phyloP scores from a whole-genome alignment of 2,888 invertebrate species.

The Dorcus parallelipipedus region DNA sequence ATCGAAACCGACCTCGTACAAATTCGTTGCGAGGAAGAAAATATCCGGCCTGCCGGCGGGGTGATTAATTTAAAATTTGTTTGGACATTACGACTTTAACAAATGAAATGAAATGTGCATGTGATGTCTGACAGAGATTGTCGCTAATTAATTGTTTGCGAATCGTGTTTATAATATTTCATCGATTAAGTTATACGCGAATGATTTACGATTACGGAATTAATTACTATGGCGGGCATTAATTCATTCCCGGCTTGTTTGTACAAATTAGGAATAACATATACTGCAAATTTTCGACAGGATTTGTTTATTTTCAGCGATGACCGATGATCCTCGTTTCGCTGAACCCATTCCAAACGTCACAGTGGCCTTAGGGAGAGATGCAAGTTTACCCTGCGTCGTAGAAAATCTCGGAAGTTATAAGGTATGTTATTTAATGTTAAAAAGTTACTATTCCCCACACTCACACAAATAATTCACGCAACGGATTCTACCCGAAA shows the following conservation, averaged over 20 bases:
- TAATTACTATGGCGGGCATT: slow-evolving; percentile 10
- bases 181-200: slow-evolving; percentile 9
- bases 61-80: slow-evolving; percentile 2
- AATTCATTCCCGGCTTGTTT: slow-evolving; percentile 9
- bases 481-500: too few relatives aligned
- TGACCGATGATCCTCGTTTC: slow-evolving; percentile 84
- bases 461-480: too few relatives aligned
- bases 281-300: background rate
- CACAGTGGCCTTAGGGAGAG: slow-evolving; percentile 84
- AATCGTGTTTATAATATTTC: slow-evolving; percentile 10
- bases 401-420: slow-evolving; percentile 86
- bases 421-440: slow-evolving; percentile 59
- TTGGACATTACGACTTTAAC: slow-evolving; percentile 1
- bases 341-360: slow-evolving; percentile 90
- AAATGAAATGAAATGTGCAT: slow-evolving; percentile 1
- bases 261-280: slow-evolving; percentile 1
- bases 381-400: slow-evolving; percentile 85
- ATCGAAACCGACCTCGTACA: too few relatives aligned
- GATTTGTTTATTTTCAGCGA: slow-evolving; percentile 53
- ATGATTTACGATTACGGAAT: slow-evolving; percentile 10
- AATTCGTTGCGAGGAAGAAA: too few relatives aligned
- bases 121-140: slow-evolving; percentile 2
- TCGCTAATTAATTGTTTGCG: slow-evolving; percentile 7
- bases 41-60: too few relatives aligned
- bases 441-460: too few relatives aligned